These are phyloP conservation scores for Chrysina gloriosa DNA, from an alignment of 2,888 invertebrate species.

Conservation along the genomic window DNA sequence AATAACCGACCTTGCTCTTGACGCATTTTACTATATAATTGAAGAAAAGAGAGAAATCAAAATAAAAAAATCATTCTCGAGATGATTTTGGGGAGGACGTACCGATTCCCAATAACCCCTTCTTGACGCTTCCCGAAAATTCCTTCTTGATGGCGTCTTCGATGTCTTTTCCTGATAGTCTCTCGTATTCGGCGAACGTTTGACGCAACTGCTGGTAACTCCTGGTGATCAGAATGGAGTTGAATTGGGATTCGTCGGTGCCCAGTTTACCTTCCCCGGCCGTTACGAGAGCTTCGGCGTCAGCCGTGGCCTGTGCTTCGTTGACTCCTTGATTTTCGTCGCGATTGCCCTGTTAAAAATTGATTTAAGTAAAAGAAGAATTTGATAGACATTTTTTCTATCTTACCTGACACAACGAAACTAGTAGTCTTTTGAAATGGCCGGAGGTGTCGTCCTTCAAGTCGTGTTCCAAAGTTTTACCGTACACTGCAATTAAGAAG, in stretches of 20 bases:
- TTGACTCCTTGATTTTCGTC: constrained; percentile 91
- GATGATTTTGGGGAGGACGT: constrained; percentile 57
- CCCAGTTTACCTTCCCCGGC: constrained; percentile 91
- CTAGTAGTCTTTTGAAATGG: constrained; percentile 92
- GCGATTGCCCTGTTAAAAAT: constrained; percentile 75
- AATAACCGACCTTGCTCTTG: constrained; percentile 90
- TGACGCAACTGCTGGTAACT: constrained; percentile 89
- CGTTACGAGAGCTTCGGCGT: constrained; percentile 81
- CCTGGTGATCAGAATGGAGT: constrained; percentile 85
- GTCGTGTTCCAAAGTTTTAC: constrained; percentile 84
- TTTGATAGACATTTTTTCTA: neutral
- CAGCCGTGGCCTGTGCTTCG: constrained; percentile 80
- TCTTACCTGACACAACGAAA: constrained; percentile 79
- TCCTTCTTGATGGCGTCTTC: constrained; percentile 88
- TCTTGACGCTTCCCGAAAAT: constrained; percentile 88
- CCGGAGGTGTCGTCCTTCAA: constrained; percentile 94
- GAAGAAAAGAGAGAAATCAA: neutral
- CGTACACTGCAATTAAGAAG: constrained; percentile 75
- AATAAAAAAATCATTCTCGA: neutral
- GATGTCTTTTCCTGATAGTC: constrained; percentile 83
- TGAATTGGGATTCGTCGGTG: constrained; percentile 91
- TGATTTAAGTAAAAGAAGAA: neutral
- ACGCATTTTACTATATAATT: constrained; percentile 91
- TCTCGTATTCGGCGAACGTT: constrained; percentile 88
- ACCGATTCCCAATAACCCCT: constrained; percentile 91